Conservation (phyloP, 2,113 vertebrate genomes). For the Rhadina sibilatrix region DNA sequence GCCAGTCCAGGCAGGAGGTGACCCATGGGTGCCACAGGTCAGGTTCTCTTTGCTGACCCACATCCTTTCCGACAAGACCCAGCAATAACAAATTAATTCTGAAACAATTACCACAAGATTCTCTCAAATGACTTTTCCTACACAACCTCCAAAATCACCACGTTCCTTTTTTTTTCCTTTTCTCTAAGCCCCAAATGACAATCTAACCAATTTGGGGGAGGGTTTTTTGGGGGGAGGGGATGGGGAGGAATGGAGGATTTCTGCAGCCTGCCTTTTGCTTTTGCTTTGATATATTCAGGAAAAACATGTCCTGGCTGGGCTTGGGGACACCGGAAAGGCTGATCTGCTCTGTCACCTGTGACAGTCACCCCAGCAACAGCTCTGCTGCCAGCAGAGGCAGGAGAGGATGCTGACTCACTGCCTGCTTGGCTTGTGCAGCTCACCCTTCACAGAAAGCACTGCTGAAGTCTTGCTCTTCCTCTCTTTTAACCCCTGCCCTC, state of each 20-base stretch:
- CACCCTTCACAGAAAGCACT: neutral
- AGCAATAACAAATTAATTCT: accelerated
- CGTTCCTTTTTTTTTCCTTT: neutral
- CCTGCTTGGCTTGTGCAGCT: neutral
- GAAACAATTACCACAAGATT: neutral
- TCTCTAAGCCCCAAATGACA: neutral
- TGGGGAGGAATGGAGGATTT: neutral
- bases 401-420: slow-evolving; percentile 64
- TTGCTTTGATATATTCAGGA: neutral
- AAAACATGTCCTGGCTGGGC: neutral
- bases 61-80: accelerated
- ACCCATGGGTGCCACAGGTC: neutral
- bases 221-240: no score
- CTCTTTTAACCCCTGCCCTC: neutral
- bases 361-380: slow-evolving; percentile 65
- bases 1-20: neutral
- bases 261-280: neutral
- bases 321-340: neutral
- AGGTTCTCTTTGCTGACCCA: neutral
- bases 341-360: slow-evolving; percentile 33
- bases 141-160: neutral
- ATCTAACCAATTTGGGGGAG: accelerated
- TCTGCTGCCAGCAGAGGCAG: slow-evolving; percentile 6
- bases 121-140: neutral
- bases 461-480: neutral